A percentile compares a stretch with the other conserved stretches of the same genome.
Conservation (phyloP, 2,113 vertebrate species). For the Tretioscincus oriximinensis region DNA sequence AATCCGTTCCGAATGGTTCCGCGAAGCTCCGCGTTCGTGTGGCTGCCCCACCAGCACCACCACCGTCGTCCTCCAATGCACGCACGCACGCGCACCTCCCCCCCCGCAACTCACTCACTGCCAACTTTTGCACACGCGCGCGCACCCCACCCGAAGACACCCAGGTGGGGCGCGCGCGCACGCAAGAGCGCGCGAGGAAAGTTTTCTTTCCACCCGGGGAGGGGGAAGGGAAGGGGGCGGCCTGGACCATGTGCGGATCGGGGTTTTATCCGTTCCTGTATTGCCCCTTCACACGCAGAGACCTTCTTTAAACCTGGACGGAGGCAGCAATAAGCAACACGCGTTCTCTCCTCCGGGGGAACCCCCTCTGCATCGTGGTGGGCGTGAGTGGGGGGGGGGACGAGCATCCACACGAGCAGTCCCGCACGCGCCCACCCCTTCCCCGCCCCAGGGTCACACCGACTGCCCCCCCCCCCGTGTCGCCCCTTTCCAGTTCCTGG, state of each 20-base stretch:
- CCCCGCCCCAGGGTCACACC: slow-evolving; percentile 64
- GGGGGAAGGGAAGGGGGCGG: slow-evolving; percentile 60
- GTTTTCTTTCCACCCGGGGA: slow-evolving; percentile 67
- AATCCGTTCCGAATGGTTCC: too few relatives aligned
- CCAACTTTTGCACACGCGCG: background rate
- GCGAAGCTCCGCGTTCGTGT: too few relatives aligned
- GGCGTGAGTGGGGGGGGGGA: background rate
- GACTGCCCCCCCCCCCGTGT: slow-evolving; percentile 73
- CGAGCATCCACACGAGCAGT: slow-evolving; percentile 1
- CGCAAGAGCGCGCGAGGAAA: slow-evolving; percentile 32
- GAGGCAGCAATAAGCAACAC: slow-evolving; percentile 59
- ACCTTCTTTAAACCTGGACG: slow-evolving; percentile 59
- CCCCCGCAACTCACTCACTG: too few relatives aligned
- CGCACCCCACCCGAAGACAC: background rate
- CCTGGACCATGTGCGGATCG: slow-evolving; percentile 10
- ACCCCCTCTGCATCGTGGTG: background rate
- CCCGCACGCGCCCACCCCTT: slow-evolving; percentile 4
- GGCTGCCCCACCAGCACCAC: too few relatives aligned
- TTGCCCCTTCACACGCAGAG: too few relatives aligned
- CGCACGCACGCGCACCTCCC: too few relatives aligned
- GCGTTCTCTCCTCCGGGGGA: slow-evolving; percentile 44
- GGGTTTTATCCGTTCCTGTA: too few relatives aligned
- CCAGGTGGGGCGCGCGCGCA: background rate
- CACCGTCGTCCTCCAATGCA: too few relatives aligned
- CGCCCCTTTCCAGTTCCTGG: slow-evolving; percentile 73